Conservation (phyloP, 2,888 invertebrate species). For the Teleogryllus oceanicus region DNA sequence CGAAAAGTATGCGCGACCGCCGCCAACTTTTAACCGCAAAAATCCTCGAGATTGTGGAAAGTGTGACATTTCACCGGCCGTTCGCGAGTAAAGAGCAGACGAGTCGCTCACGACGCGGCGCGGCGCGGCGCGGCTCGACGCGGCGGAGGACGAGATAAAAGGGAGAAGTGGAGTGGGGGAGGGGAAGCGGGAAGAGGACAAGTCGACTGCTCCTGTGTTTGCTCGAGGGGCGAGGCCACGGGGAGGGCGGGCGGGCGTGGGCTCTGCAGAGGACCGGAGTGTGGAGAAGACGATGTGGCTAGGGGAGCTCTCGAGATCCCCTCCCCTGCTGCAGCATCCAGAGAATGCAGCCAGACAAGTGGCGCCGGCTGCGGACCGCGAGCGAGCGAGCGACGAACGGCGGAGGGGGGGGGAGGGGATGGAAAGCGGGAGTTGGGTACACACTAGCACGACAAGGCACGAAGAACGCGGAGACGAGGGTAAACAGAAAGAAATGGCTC, state of each 20-base stretch:
- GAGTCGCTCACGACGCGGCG: not conserved
- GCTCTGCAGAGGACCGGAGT: not conserved
- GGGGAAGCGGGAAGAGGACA: not conserved
- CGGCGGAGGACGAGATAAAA: not conserved
- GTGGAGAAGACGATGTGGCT: not conserved
- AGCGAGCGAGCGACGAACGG: not conserved
- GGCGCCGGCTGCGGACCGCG: not conserved
- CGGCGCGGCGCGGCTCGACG: not conserved
- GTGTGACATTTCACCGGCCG: not conserved
- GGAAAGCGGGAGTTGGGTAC: not conserved
- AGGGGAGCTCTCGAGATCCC: not conserved
- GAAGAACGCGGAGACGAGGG: not conserved
- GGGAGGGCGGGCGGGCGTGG: not conserved
- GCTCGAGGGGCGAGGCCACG: not conserved
- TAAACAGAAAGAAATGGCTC: constrained; percentile 18
- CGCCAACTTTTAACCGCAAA: constrained; percentile 6
- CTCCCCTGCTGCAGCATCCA: not conserved
- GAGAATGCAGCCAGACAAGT: not conserved
- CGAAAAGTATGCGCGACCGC: not conserved
- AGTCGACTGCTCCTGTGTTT: not conserved
- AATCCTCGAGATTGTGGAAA: constrained; percentile 7
- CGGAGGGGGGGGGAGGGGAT: not conserved
- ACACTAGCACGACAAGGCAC: not conserved
- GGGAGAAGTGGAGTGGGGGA: not conserved
- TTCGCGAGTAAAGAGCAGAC: too few species aligned